Percentiles rank a stretch among this genome's conserved stretches.
Conservation (phyloP, 2,797 vertebrate genomes). For the Sebastes glaucus region DNA sequence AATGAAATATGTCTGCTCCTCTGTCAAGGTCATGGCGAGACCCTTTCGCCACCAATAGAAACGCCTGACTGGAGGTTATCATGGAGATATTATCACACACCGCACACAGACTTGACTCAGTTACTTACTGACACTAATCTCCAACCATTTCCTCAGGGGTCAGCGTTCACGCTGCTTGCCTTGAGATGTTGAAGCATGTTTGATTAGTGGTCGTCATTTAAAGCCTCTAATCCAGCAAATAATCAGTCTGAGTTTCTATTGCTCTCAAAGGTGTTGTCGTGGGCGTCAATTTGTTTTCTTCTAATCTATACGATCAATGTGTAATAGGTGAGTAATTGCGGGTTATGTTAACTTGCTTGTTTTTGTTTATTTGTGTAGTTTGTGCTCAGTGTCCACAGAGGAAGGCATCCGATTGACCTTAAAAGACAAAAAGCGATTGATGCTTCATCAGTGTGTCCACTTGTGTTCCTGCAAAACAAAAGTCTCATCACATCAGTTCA, state of each 20-base stretch:
- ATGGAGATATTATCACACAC: constrained; percentile 35
- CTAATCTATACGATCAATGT: neutral
- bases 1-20: constrained; percentile 12
- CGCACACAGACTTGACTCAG: neutral
- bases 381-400: neutral
- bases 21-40: constrained; percentile 35
- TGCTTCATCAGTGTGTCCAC: constrained; percentile 24
- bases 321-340: neutral
- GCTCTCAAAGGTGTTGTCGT: neutral
- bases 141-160: constrained; percentile 25
- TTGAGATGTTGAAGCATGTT: constrained; percentile 15
- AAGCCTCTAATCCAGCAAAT: constrained; percentile 8
- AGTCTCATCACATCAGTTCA: constrained; percentile 25
- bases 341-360: neutral
- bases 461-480: constrained; percentile 20
- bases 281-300: neutral
- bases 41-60: constrained; percentile 1
- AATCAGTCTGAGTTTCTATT: neutral
- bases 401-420: neutral
- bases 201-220: constrained; percentile 20
- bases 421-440: neutral
- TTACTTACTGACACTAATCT: constrained; percentile 51
- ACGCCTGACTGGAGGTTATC: constrained; percentile 34
- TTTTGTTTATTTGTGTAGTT: neutral
- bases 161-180: constrained; percentile 30